Conservation (phyloP, 2,113 vertebrate species). For the Podarcis raffonei region DNA sequence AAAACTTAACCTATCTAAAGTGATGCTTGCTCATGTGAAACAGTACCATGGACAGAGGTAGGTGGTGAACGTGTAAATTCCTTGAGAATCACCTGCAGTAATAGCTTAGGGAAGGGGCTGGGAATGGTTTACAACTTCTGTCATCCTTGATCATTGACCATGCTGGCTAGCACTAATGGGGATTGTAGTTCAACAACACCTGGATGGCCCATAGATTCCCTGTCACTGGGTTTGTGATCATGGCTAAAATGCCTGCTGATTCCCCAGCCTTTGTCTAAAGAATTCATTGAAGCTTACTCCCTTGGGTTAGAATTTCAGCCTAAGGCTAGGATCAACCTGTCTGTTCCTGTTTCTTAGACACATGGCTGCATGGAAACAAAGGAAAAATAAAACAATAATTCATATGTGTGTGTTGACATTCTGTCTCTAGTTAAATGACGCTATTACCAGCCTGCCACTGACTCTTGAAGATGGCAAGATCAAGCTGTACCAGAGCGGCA, state of each 20-base stretch:
- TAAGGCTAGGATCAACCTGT: not conserved
- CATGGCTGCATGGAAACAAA: not conserved
- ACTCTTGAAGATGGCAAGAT: slow-evolving; percentile 49
- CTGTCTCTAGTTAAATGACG: slow-evolving; percentile 59
- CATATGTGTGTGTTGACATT: not conserved
- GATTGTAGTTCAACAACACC: not conserved
- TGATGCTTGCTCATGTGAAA: too few species aligned
- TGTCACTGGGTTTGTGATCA: too few species aligned
- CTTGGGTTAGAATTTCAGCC: too few species aligned
- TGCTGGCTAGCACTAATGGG: not conserved
- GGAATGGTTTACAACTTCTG: not conserved
- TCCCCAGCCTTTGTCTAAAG: too few species aligned
- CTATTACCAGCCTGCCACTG: slow-evolving; percentile 59
- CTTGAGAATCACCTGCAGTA: too few species aligned
- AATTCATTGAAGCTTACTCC: too few species aligned
- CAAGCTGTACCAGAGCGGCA: slow-evolving; percentile 46
- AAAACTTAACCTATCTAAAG: too few species aligned
- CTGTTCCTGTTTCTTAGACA: not conserved
- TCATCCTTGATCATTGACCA: not conserved
- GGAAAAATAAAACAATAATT: not conserved
- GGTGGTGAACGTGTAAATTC: too few species aligned
- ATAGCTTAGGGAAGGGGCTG: too few species aligned
- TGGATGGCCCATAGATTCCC: not conserved
- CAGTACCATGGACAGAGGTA: too few species aligned
- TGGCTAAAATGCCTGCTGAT: too few species aligned